Evolutionary conservation across 2,888 invertebrate genomes (phyloP).

Genomic region (Petrophora chlorosata): DNA sequence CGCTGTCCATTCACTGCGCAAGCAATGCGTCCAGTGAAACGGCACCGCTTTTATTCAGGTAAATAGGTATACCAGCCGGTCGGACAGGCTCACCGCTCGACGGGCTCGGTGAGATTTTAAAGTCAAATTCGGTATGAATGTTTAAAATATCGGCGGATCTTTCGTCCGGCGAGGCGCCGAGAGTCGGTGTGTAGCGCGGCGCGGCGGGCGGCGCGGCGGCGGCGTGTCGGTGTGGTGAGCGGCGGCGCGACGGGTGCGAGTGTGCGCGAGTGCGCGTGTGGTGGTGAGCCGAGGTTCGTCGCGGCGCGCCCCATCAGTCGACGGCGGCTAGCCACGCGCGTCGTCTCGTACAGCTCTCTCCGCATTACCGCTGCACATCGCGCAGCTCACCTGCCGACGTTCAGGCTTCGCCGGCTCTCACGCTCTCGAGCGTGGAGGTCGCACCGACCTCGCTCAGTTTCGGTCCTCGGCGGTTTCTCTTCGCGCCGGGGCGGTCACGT

Average conservation of each 20-base stretch:
- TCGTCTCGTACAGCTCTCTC: conserved; percentile 71
- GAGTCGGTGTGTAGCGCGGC: conserved; percentile 54
- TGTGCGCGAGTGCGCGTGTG: conserved; percentile 75
- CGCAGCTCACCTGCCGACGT: conserved; percentile 67
- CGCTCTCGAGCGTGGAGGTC: conserved; percentile 78
- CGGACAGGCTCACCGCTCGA: conserved; percentile 58
- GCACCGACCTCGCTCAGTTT: conserved; percentile 65
- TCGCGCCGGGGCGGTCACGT: conserved; percentile 44
- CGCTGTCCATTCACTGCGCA: conserved; percentile 75
- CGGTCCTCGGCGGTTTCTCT: conserved; percentile 62
- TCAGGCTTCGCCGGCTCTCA: conserved; percentile 74
- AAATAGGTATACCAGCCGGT: conserved; percentile 60
- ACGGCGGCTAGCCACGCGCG: conserved; percentile 81
- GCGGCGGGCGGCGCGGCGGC: conserved; percentile 40
- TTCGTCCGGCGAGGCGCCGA: conserved; percentile 48
- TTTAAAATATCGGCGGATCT: conserved; percentile 74
- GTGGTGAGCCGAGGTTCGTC: conserved; percentile 68
- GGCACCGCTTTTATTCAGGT: conserved; percentile 58
- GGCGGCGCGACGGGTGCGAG: conserved; percentile 49
- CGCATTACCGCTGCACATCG: conserved; percentile 59
- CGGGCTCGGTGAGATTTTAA: conserved; percentile 71
- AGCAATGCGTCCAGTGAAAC: conserved; percentile 61
- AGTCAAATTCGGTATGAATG: conserved; percentile 78
- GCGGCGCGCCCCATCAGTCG: conserved; percentile 81
- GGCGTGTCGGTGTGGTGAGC: conserved; percentile 52